Evolutionary conservation across 2,888 invertebrate species (phyloP).

Genomic region (Hoplodrina ambigua): DNA sequence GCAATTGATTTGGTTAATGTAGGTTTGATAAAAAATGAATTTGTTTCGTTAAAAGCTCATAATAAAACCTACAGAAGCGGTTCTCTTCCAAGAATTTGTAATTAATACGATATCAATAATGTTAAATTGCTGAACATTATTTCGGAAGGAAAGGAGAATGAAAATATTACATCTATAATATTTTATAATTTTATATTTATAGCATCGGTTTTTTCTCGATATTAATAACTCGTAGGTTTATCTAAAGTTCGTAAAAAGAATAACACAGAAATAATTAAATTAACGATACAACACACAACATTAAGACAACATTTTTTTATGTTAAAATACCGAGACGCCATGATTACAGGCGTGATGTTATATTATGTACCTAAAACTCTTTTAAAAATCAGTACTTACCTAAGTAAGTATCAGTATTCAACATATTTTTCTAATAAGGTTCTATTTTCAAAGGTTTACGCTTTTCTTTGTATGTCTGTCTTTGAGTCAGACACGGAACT

Average conservation of each 20-base stretch:
- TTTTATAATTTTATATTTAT: not conserved
- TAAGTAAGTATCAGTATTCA: too few relatives aligned
- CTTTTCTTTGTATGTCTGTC: too few relatives aligned
- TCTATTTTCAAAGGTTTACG: not conserved
- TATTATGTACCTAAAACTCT: too few relatives aligned
- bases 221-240: not conserved
- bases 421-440: not conserved
- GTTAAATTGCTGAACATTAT: not conserved
- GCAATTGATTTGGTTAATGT: not conserved
- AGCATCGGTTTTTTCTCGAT: not conserved
- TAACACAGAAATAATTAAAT: too few relatives aligned
- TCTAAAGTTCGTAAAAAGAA: too few relatives aligned
- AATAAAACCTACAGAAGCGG: not conserved
- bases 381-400: too few relatives aligned
- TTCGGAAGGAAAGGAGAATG: too few relatives aligned
- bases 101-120: slow-evolving; percentile 1
- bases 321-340: not conserved
- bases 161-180: not conserved
- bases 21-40: not conserved
- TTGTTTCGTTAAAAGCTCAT: slow-evolving; percentile 6
- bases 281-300: not conserved
- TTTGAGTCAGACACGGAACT: not conserved
- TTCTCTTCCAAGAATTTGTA: not conserved
- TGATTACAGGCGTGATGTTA: not conserved
- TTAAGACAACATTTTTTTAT: too few relatives aligned